Percentiles rank a stretch among this genome's conserved stretches.
These are phyloP conservation scores for Andrena cerasifolii DNA, from an alignment of 1,140 invertebrate species.

Conservation along the genomic window DNA sequence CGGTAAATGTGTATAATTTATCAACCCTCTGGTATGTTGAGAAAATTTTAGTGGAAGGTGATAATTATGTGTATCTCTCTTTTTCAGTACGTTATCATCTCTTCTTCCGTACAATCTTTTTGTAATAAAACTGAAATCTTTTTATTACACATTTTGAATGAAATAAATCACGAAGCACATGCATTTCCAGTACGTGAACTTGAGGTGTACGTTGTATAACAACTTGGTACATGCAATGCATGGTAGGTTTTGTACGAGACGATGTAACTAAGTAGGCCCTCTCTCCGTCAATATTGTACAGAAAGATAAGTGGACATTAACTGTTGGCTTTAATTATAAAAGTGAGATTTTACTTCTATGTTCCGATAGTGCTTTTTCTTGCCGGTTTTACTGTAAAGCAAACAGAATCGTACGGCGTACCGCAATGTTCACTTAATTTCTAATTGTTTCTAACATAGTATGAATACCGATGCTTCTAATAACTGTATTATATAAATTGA, in stretches of 20 bases:
- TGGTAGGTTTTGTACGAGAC: background rate
- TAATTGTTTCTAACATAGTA: background rate
- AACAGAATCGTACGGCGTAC: background rate
- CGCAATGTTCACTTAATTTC: background rate
- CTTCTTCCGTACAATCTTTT: constrained; percentile 7
- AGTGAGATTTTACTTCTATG: background rate
- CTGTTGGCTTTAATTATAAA: background rate
- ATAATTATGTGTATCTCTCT: constrained; percentile 23
- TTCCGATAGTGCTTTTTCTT: background rate
- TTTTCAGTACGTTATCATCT: constrained; percentile 1
- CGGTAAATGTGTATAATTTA: constrained; percentile 21
- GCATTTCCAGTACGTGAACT: background rate
- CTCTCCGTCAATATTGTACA: background rate
- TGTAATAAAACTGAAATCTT: background rate
- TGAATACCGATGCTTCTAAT: background rate
- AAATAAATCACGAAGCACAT: background rate
- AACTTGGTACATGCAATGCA: background rate
- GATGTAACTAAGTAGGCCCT: background rate
- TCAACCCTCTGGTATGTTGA: background rate
- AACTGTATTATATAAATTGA: background rate
- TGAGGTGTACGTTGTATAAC: background rate
- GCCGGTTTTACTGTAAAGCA: background rate
- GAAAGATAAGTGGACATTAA: constrained; percentile 3
- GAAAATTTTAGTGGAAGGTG: background rate
- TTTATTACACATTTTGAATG: background rate